Evolutionary conservation across 2,113 vertebrate species (phyloP).

Genomic region (Ceuthmochares aereus): DNA sequence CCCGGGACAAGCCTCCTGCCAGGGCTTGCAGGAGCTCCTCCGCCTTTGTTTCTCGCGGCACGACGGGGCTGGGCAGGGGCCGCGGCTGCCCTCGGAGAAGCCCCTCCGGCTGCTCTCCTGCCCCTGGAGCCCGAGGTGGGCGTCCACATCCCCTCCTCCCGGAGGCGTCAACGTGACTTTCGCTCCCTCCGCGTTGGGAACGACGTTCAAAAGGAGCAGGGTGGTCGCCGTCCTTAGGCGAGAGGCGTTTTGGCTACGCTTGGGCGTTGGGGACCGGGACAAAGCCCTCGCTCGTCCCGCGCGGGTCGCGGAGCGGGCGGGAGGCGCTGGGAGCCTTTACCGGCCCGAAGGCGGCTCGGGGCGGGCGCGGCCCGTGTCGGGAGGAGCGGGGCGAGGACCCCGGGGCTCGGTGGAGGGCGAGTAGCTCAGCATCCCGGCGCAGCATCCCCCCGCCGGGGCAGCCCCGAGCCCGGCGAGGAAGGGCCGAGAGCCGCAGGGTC

Average conservation of each 20-base stretch:
- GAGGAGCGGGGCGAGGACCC: background rate
- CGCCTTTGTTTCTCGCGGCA: background rate
- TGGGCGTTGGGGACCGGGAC: background rate
- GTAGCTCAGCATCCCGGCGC: too few species aligned
- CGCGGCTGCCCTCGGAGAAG: background rate
- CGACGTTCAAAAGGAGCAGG: background rate
- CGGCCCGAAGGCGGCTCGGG: background rate
- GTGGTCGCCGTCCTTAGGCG: background rate
- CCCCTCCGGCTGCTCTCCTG: too few species aligned
- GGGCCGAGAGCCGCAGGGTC: background rate
- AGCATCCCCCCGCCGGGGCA: background rate
- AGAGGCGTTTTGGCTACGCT: background rate
- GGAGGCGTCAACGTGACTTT: background rate
- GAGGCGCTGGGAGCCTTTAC: background rate
- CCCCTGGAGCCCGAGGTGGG: too few species aligned
- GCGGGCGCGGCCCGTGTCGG: background rate
- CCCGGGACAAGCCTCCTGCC: too few species aligned
- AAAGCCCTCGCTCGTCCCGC: background rate
- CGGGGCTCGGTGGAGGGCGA: background rate
- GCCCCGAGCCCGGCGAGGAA: background rate
- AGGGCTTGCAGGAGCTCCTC: background rate
- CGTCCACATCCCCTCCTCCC: background rate
- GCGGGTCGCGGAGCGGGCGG: background rate
- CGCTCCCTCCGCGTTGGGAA: background rate
- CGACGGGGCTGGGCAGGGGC: background rate